Evolutionary conservation across 1,140 invertebrate genomes (phyloP), one percentile per base, ranked within the genome.

Genomic region (Drosophila ohnishii): DNA sequence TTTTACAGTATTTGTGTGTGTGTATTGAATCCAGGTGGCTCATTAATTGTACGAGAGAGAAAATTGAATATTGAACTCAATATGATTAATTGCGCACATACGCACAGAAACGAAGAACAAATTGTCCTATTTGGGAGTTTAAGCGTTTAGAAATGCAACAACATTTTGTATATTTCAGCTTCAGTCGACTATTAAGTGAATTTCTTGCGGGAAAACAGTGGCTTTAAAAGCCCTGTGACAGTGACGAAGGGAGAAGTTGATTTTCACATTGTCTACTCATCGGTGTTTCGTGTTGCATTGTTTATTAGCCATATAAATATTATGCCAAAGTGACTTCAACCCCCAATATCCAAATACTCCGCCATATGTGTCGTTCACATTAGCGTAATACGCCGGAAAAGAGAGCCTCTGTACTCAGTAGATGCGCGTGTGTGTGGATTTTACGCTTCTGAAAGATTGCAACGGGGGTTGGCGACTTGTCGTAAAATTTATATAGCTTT

Each of bases 261-360:
- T 53, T 76, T 59, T 13, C 42, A 55, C 47, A 69, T 61, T 76
- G 47, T 66, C 39, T 75, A 56, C 59, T 85, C 47, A 66, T 78
- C 61, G 63, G 51, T 40, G 63, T 30, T 34, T 30, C 53, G 45
- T 78, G 77, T 63, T 53, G 74, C 64, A 78, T 76, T 87, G 79
- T 86, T 86, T 86, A 86, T 86, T 76, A 66, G 75, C 55, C 83
- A 71, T 79, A 87, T 86, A 86, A 86, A 86, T 73, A 86, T 87
- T 78, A 82, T 86, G 78, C 50, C 39, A 66, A 42, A 72, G 65
- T 61, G 53, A 51, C 47, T 32, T 67, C 45, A 51, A 60, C 51
- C 44, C 56, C 60, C 39, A 40, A 34, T 35, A 25, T 63, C 40
- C 7, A 51, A 61, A 42, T n/a, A 34, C 14, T 37, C 47, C 50